phyloP scores from a whole-genome alignment of 2,113 vertebrate genomes.

The Prunella himalayana region DNA sequence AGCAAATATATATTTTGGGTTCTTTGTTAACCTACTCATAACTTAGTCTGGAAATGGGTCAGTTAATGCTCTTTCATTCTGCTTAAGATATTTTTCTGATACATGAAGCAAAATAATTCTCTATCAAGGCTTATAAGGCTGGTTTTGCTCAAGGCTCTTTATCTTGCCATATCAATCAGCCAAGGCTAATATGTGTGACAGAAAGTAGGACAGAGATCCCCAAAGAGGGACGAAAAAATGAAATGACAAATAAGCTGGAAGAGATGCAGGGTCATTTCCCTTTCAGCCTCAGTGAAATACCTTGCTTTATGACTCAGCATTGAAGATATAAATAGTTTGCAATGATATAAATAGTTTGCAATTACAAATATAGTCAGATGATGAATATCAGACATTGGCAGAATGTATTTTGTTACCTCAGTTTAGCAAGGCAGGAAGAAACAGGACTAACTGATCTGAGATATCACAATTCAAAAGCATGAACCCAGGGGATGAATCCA shows the following conservation, averaged over 20 bases:
- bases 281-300: background rate
- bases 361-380: background rate
- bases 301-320: background rate
- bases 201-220: conserved; percentile 33
- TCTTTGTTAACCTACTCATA: background rate
- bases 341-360: background rate
- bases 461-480: background rate
- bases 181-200: background rate
- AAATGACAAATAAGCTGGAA: background rate
- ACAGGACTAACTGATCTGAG: background rate
- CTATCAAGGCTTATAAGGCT: background rate
- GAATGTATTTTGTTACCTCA: background rate
- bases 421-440: background rate
- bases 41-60: background rate
- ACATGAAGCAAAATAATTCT: background rate
- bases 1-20: background rate
- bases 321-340: background rate
- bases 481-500: background rate
- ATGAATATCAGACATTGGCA: background rate
- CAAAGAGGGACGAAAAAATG: background rate
- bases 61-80: background rate
- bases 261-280: conserved; percentile 5
- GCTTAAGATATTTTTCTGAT: background rate
- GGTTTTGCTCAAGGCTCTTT: conserved; percentile 5
- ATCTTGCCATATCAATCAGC: conserved; percentile 5